A percentile compares a stretch with the other conserved stretches of the same genome.
These are phyloP conservation scores for Petrocephalus sullivani DNA, from an alignment of 2,797 vertebrate genomes.

Conservation along the genomic window DNA sequence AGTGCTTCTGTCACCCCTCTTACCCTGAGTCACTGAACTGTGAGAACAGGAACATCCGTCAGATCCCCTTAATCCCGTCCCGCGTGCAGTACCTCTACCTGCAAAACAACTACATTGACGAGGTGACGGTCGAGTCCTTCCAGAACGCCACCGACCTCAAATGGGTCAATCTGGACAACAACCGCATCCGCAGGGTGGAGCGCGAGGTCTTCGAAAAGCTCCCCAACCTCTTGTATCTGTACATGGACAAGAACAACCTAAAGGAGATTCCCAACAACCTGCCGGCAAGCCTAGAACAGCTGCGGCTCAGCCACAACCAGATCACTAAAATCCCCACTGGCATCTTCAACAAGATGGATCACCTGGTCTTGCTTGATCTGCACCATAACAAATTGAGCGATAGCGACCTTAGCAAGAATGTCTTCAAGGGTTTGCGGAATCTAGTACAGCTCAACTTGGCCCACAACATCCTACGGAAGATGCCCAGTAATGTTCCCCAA, in stretches of 20 bases:
- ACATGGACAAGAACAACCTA: constrained; percentile 81
- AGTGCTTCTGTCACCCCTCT: constrained; percentile 78
- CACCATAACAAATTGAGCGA: constrained; percentile 83
- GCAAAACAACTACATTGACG: constrained; percentile 93
- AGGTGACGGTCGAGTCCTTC: constrained; percentile 80
- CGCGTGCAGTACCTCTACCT: constrained; percentile 89
- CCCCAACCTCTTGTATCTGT: constrained; percentile 78
- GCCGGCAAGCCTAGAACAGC: constrained; percentile 81
- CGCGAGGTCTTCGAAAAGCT: constrained; percentile 82
- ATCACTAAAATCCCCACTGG: constrained; percentile 84
- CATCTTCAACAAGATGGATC: constrained; percentile 77
- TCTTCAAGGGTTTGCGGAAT: constrained; percentile 82
- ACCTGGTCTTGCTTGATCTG: constrained; percentile 83
- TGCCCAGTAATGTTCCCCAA: constrained; percentile 78
- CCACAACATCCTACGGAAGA: constrained; percentile 81
- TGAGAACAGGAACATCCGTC: constrained; percentile 89
- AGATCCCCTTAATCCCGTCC: constrained; percentile 76
- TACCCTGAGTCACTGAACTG: constrained; percentile 89
- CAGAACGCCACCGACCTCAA: constrained; percentile 76
- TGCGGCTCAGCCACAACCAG: constrained; percentile 80
- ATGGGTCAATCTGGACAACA: constrained; percentile 95
- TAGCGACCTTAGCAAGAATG: constrained; percentile 73
- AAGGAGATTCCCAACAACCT: constrained; percentile 82
- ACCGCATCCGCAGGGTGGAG: constrained; percentile 80
- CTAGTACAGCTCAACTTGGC: constrained; percentile 95